Conservation (phyloP, 2,113 vertebrate species). For the Sturnus vulgaris region DNA sequence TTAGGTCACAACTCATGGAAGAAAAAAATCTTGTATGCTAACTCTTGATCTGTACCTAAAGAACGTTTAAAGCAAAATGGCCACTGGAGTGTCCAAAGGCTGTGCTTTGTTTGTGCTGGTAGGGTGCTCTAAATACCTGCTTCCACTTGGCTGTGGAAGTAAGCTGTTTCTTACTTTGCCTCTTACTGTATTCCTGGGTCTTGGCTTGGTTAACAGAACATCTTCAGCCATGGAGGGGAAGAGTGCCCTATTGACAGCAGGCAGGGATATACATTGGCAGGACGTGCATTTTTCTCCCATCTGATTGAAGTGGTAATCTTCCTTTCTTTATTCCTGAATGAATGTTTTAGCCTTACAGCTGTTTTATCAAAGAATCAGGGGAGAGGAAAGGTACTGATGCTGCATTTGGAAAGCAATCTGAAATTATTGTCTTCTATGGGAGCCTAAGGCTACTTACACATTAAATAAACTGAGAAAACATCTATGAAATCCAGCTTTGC, state of each 20-base stretch:
- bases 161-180: neutral
- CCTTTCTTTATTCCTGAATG: neutral
- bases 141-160: neutral
- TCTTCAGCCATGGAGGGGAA: neutral
- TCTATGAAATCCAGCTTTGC: neutral
- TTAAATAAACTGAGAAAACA: neutral
- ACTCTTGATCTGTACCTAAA: neutral
- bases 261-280: accelerated
- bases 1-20: neutral
- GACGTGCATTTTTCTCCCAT: neutral
- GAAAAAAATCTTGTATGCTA: neutral
- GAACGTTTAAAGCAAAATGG: neutral
- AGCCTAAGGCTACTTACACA: neutral
- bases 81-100: neutral
- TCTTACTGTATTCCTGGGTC: accelerated
- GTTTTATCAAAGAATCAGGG: neutral
- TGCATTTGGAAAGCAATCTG: neutral
- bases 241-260: neutral
- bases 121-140: neutral
- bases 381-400: neutral
- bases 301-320: neutral
- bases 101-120: accelerated
- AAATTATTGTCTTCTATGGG: neutral
- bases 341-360: neutral
- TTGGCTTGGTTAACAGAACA: neutral